These are phyloP conservation scores for Helicoverpa zea DNA, from an alignment of 1,140 invertebrate species.

Conservation along the genomic window DNA sequence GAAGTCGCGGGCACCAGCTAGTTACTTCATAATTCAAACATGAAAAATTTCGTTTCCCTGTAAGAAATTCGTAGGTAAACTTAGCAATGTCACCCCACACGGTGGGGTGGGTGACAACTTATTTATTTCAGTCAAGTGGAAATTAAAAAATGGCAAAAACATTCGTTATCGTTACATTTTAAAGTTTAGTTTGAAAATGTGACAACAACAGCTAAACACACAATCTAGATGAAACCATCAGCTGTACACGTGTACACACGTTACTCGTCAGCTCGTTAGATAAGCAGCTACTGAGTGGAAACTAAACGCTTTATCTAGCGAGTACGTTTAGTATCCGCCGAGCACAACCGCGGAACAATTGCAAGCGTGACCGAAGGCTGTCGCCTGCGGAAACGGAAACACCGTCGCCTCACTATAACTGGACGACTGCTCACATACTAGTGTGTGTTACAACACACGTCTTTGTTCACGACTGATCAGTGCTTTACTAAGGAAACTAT, in stretches of 20 bases:
- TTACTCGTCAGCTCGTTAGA: too few relatives aligned
- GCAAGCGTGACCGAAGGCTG: constrained; percentile 23
- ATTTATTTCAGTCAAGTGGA: too few relatives aligned
- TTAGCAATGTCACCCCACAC: neutral
- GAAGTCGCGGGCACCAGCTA: too few relatives aligned
- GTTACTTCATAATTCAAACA: neutral
- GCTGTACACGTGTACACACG: too few relatives aligned
- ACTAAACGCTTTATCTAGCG: neutral
- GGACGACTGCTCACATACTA: neutral
- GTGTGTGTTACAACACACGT: too few relatives aligned
- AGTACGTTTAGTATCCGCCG: neutral
- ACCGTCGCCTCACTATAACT: constrained; percentile 14
- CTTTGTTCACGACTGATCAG: neutral
- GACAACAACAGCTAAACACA: too few relatives aligned
- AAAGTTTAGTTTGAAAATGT: neutral
- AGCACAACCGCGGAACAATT: neutral
- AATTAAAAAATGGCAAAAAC: too few relatives aligned
- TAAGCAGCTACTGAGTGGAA: neutral
- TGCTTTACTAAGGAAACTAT: too few relatives aligned
- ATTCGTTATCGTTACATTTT: too few relatives aligned
- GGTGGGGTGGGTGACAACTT: too few relatives aligned
- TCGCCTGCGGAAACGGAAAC: constrained; percentile 29
- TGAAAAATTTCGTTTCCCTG: neutral
- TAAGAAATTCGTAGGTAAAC: neutral
- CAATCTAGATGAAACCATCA: too few relatives aligned